A percentile compares a stretch with the other conserved stretches of the same genome.
These are phyloP conservation scores for Cynaeus angustus DNA, from an alignment of 2,888 invertebrate genomes.

Conservation along the genomic window DNA sequence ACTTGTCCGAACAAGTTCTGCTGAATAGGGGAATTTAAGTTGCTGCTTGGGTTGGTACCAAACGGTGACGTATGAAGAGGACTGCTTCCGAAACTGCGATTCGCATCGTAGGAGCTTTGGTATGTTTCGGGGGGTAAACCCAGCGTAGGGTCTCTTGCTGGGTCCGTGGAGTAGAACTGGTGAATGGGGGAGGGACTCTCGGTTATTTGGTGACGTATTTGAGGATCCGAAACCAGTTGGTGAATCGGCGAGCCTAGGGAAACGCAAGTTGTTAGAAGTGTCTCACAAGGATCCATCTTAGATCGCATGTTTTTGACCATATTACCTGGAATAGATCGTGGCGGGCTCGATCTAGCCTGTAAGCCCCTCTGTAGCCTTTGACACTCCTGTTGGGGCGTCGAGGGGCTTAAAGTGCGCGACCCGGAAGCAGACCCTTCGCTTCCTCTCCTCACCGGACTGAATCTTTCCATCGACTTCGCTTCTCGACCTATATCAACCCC, in stretches of 20 bases:
- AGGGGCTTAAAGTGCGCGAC: conserved; percentile 75
- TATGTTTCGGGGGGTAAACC: conserved; percentile 60
- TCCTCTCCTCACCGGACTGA: conserved; percentile 92
- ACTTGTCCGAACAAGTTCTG: conserved; percentile 63
- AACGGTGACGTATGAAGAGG: conserved; percentile 63
- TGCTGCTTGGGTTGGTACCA: conserved; percentile 65
- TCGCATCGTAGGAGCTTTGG: conserved; percentile 57
- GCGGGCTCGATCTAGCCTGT: conserved; percentile 71
- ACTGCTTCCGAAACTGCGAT: conserved; percentile 57
- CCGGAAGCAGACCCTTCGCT: conserved; percentile 82
- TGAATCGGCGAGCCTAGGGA: conserved; percentile 78
- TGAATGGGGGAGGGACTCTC: conserved; percentile 77
- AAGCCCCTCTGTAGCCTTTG: conserved; percentile 81
- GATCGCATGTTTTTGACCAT: too few relatives aligned
- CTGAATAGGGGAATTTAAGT: conserved; percentile 64
- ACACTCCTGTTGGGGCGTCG: conserved; percentile 84
- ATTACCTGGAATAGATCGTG: conserved; percentile 76
- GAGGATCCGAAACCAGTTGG: conserved; percentile 68
- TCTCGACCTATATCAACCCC: conserved; percentile 72
- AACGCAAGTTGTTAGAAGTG: too few relatives aligned
- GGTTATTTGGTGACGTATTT: conserved; percentile 64
- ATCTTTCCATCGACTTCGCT: conserved; percentile 80
- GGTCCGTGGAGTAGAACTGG: conserved; percentile 71
- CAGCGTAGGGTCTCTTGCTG: conserved; percentile 59
- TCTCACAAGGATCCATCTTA: too few relatives aligned